Evolutionary conservation across 2,113 vertebrate species (phyloP).

Genomic region (Stomatorhinus ivindoensis): DNA sequence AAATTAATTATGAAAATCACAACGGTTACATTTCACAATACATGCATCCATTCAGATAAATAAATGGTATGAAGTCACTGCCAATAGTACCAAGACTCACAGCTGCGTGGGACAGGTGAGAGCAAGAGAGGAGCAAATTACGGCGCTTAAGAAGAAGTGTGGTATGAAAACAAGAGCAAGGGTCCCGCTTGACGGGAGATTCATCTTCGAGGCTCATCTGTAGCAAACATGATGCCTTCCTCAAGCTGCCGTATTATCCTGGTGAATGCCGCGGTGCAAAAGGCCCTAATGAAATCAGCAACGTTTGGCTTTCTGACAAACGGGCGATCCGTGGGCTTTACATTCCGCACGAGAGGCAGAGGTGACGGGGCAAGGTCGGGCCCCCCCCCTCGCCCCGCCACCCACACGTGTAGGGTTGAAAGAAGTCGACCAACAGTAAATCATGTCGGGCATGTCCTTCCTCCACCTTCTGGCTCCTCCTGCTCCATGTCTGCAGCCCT

Average conservation of each 20-base stretch:
- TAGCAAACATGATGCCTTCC: background rate
- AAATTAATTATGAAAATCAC: background rate
- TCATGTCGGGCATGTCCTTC: constrained; percentile 26
- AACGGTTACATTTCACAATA: background rate
- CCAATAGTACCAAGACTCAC: background rate
- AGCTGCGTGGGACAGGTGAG: background rate
- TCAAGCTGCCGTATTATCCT: background rate
- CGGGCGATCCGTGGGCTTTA: constrained; percentile 20
- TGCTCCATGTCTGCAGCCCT: constrained; percentile 44
- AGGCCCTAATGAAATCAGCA: constrained; percentile 25
- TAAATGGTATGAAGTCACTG: background rate
- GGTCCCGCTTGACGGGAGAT: background rate
- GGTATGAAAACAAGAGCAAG: background rate
- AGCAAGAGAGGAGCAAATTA: background rate
- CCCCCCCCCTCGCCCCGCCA: background rate
- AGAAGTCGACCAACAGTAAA: constrained; percentile 25
- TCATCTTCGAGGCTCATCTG: background rate
- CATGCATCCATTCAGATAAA: background rate
- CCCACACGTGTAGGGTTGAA: background rate
- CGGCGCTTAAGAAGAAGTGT: background rate
- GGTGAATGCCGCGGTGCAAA: background rate
- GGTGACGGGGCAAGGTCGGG: background rate
- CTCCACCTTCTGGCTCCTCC: constrained; percentile 34
- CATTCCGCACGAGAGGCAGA: background rate
- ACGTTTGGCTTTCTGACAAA: constrained; percentile 37